These are phyloP conservation scores for Orchestes rusci DNA, from an alignment of 2,888 invertebrate genomes.

Conservation along the genomic window DNA sequence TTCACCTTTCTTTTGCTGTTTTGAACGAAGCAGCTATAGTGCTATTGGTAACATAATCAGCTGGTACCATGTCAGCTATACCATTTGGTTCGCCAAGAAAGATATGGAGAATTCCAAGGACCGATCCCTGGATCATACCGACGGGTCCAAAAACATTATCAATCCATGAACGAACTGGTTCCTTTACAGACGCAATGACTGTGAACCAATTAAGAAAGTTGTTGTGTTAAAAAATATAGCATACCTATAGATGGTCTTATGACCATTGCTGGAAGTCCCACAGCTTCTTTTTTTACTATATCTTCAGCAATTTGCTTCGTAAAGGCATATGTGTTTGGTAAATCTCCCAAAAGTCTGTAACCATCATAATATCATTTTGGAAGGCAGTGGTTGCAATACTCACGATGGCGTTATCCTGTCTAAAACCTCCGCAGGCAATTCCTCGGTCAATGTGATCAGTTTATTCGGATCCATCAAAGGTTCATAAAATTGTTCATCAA, in stretches of 20 bases:
- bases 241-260: conserved; percentile 59
- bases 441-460: conserved; percentile 30
- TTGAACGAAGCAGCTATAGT: conserved; percentile 46
- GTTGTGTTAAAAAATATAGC: background rate
- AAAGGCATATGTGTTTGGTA: conserved; percentile 68
- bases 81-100: conserved; percentile 47
- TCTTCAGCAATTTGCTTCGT: conserved; percentile 67
- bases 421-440: conserved; percentile 40
- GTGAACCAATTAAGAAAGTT: background rate
- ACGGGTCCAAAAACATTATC: conserved; percentile 71
- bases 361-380: too few relatives aligned
- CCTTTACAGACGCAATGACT: conserved; percentile 51
- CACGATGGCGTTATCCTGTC: conserved; percentile 31
- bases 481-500: conserved; percentile 30
- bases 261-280: conserved; percentile 54
- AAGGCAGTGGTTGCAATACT: too few relatives aligned
- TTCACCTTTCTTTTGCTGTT: conserved; percentile 18
- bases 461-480: too few relatives aligned
- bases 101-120: conserved; percentile 51
- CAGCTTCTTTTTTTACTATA: conserved; percentile 47
- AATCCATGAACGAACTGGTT: conserved; percentile 62
- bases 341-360: conserved; percentile 45
- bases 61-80: conserved; percentile 58
- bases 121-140: conserved; percentile 45
- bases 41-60: conserved; percentile 57